Evolutionary conservation across 2,113 vertebrate genomes (phyloP).

Genomic region (Upupa epops): DNA sequence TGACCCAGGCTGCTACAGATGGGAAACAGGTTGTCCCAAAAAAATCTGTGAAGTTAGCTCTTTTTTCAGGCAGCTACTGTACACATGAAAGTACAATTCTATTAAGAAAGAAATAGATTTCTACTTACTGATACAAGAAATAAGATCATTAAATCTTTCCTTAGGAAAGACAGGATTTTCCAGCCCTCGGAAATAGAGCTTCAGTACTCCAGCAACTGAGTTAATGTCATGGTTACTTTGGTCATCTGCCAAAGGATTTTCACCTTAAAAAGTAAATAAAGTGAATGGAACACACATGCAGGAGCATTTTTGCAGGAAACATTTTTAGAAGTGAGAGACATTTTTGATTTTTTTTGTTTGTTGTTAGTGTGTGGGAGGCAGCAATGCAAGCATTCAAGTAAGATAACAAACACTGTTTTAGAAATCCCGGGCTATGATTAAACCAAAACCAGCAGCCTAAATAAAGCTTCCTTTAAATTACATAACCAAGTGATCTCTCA

Average conservation of each 20-base stretch:
- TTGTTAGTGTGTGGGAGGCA: slow-evolving; percentile 60
- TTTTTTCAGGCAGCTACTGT: slow-evolving; percentile 48
- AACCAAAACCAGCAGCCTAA: slow-evolving; percentile 64
- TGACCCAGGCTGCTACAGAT: slow-evolving; percentile 38
- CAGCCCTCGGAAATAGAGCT: slow-evolving; percentile 96
- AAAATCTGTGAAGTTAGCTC: slow-evolving; percentile 12
- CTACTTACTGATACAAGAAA: slow-evolving; percentile 95
- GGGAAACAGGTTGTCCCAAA: slow-evolving; percentile 50
- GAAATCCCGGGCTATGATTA: slow-evolving; percentile 69
- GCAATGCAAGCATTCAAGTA: slow-evolving; percentile 58
- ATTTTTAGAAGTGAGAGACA: slow-evolving; percentile 14
- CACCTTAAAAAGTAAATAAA: slow-evolving; percentile 81
- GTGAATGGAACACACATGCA: slow-evolving; percentile 36
- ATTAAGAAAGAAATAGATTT: not conserved
- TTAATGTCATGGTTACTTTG: slow-evolving; percentile 98
- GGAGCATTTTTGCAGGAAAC: not conserved
- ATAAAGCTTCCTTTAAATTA: slow-evolving; percentile 60
- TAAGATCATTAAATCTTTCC: slow-evolving; percentile 97
- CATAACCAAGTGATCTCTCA: slow-evolving; percentile 48
- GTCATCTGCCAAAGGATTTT: slow-evolving; percentile 94
- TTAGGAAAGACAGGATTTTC: slow-evolving; percentile 98
- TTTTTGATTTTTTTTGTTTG: not conserved
- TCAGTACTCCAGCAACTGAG: slow-evolving; percentile 96
- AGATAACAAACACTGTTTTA: slow-evolving; percentile 72
- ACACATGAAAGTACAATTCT: not conserved